Conservation (phyloP, 2,113 vertebrate species). For the Spilogale gracilis region DNA sequence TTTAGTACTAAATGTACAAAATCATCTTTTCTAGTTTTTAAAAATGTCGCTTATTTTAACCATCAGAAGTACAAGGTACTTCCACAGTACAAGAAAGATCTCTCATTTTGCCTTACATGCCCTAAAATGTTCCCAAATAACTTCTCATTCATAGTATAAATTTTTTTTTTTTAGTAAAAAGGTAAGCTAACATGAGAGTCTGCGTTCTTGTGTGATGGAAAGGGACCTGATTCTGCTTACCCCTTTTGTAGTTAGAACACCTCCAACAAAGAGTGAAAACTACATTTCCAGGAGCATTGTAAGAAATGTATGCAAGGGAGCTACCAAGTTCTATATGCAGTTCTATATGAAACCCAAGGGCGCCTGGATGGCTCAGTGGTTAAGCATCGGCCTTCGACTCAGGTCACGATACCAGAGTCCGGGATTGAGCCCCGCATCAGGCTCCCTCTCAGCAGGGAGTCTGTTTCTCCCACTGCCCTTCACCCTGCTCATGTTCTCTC, state of each 20-base stretch:
- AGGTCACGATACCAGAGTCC: too few relatives aligned
- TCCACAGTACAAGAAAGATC: neutral
- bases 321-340: neutral
- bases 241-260: neutral
- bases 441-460: too few relatives aligned
- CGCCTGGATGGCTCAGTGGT: too few relatives aligned
- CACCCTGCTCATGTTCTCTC: too few relatives aligned
- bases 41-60: conserved; percentile 2
- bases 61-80: neutral
- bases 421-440: too few relatives aligned
- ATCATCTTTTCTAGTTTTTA: neutral
- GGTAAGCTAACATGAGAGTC: neutral
- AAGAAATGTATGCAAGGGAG: neutral
- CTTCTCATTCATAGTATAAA: neutral
- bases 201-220: neutral
- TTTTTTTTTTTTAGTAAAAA: neutral
- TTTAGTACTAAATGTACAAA: neutral
- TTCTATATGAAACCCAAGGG: too few relatives aligned
- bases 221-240: neutral
- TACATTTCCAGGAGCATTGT: neutral
- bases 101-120: neutral
- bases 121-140: conserved; percentile 1
- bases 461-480: too few relatives aligned
- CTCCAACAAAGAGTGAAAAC: neutral
- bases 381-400: too few relatives aligned